Percentiles rank a stretch among this genome's conserved stretches.
Evolutionary conservation across 2,113 vertebrate species (phyloP).

Genomic region (Paramormyrops kingsleyae): DNA sequence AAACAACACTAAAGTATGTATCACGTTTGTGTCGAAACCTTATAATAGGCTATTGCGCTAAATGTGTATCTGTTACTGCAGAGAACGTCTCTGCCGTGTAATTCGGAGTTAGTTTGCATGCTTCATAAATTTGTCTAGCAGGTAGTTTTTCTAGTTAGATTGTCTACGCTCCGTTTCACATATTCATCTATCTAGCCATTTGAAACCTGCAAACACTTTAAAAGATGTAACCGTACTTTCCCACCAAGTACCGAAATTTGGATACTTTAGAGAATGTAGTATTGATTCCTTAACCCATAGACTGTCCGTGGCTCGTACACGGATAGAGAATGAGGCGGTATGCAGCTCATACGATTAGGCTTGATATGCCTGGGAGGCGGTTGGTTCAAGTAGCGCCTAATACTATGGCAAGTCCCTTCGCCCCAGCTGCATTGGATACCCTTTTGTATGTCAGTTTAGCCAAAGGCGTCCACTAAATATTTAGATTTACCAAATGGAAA

Average conservation of each 20-base stretch:
- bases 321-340: background rate
- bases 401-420: background rate
- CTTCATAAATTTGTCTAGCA: background rate
- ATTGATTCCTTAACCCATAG: background rate
- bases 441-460: background rate
- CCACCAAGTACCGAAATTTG: background rate
- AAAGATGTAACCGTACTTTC: background rate
- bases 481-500: background rate
- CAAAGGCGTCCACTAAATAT: background rate
- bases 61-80: background rate
- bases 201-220: background rate
- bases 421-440: background rate
- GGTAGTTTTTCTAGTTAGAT: background rate
- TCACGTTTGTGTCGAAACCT: background rate
- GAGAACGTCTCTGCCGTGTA: background rate
- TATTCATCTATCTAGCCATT: background rate
- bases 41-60: background rate
- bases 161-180: background rate
- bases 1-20: background rate
- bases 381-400: background rate
- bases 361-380: background rate
- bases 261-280: background rate
- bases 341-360: background rate
- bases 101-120: background rate
- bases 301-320: background rate